Evolutionary conservation across 2,797 vertebrate genomes (phyloP), one percentile per base, ranked within the genome.

Genomic region (Phoebastria nigripes): DNA sequence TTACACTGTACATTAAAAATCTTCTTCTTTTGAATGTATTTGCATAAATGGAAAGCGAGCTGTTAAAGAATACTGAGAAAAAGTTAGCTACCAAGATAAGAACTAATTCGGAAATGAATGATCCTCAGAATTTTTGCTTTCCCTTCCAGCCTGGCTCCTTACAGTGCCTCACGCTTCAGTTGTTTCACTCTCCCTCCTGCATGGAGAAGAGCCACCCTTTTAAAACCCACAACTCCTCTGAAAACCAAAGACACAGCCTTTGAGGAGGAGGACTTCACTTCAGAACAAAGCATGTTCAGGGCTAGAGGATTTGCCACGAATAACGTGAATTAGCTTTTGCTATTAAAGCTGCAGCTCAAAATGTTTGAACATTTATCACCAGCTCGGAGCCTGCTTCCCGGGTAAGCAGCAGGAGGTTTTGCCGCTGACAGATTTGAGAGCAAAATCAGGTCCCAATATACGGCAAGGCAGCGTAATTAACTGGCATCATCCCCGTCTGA

Each of bases 1-100:
- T 96, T 98, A 97, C 87, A 95, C 72, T 96, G 92, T 96, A 97
- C 95, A 97, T 85, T 96, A 97, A 95, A 96, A 96, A 84, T 82
- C 84, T 90, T 91, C 82, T 83, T 96, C 91, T 91, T 96, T 92
- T 93, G 80, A 97, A 97, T 95, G 93, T 79, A 96, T 90, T 97
- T 96, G 95, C 90, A 97, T 95, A 97, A 91, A 91, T 42, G 84
- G 95, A 97, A 97, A 97, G 95, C 2, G 0, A 96, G 78, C 52
- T 94, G 93, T 89, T 96, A 92, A 94, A 96, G 91, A 97, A 97
- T 94, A 95, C 35, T 96, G 94, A 95, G 90, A 83, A 96, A 96
- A 97, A 94, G 89, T 93, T 96, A 97, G 87, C 94, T 87, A 94
- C 71, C 79, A 73, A 77, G 90, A 90, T 63, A 96, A 92, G 94